phyloP scores from a whole-genome alignment of 2,888 invertebrate genomes.

The Drosophila lacicola region DNA sequence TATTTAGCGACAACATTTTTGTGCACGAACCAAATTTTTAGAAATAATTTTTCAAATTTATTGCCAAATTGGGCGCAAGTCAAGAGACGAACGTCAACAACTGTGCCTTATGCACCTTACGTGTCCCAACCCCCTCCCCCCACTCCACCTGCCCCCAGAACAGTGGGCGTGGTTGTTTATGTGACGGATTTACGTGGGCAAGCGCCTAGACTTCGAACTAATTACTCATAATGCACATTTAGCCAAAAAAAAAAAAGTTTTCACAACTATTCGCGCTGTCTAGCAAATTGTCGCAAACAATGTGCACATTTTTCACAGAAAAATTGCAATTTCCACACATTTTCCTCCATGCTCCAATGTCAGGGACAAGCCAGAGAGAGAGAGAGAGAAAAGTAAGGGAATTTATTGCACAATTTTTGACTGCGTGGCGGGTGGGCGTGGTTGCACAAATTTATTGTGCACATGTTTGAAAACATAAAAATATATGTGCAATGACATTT shows the following conservation, averaged over 20 bases:
- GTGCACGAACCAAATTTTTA: constrained; percentile 31
- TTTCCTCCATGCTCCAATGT: constrained; percentile 61
- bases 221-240: constrained; percentile 50
- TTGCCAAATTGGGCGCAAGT: constrained; percentile 77
- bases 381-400: constrained; percentile 44
- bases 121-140: not conserved
- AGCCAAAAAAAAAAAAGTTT: constrained; percentile 11
- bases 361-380: constrained; percentile 50
- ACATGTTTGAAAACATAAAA: constrained; percentile 62
- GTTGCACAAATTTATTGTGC: constrained; percentile 56
- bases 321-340: constrained; percentile 34
- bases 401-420: constrained; percentile 54
- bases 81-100: constrained; percentile 51
- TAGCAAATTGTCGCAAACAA: constrained; percentile 53
- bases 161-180: constrained; percentile 44
- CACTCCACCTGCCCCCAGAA: not conserved
- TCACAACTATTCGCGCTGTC: constrained; percentile 30
- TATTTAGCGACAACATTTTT: constrained; percentile 60
- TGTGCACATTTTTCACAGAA: constrained; percentile 33
- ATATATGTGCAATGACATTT: constrained; percentile 49
- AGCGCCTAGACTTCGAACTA: constrained; percentile 32
- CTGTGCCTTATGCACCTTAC: constrained; percentile 9
- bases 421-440: not conserved
- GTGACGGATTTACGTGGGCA: constrained; percentile 51
- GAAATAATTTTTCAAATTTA: constrained; percentile 71